Conservation (phyloP, 2,113 vertebrate species). For the Phyllopteryx taeniolatus region DNA sequence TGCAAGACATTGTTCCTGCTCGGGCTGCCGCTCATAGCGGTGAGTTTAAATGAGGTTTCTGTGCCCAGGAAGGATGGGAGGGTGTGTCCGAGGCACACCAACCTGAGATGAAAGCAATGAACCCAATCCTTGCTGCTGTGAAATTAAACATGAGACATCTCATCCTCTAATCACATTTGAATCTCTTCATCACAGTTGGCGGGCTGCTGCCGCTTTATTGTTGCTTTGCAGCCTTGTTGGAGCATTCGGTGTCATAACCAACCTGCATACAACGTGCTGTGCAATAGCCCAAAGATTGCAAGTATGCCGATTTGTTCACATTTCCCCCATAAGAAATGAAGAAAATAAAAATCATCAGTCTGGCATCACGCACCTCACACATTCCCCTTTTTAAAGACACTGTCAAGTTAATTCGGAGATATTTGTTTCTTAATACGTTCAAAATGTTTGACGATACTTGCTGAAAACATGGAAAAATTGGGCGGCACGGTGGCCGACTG, state of each 20-base stretch:
- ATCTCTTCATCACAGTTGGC: slow-evolving; percentile 44
- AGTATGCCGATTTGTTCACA: neutral
- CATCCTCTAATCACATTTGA: slow-evolving; percentile 55
- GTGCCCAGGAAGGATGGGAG: slow-evolving; percentile 50
- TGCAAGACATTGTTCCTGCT: slow-evolving; percentile 56
- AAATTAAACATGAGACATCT: slow-evolving; percentile 59
- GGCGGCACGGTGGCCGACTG: no score
- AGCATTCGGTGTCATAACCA: slow-evolving; percentile 23
- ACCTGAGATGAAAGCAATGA: slow-evolving; percentile 55
- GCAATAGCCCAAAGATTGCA: neutral
- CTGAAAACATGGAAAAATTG: neutral
- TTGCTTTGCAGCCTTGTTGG: slow-evolving; percentile 25
- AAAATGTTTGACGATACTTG: no score
- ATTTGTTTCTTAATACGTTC: no score
- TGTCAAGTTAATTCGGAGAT: neutral
- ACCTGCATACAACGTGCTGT: neutral
- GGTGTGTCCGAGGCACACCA: slow-evolving; percentile 51
- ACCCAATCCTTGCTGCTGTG: slow-evolving; percentile 40
- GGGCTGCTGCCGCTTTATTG: slow-evolving; percentile 37
- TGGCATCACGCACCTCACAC: neutral
- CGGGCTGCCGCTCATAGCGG: slow-evolving; percentile 54
- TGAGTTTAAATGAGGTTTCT: slow-evolving; percentile 32
- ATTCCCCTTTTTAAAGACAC: neutral
- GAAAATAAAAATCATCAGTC: neutral
- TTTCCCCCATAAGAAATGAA: neutral